phyloP scores from a whole-genome alignment of 2,888 invertebrate genomes.

The Melanostoma mellinum region DNA sequence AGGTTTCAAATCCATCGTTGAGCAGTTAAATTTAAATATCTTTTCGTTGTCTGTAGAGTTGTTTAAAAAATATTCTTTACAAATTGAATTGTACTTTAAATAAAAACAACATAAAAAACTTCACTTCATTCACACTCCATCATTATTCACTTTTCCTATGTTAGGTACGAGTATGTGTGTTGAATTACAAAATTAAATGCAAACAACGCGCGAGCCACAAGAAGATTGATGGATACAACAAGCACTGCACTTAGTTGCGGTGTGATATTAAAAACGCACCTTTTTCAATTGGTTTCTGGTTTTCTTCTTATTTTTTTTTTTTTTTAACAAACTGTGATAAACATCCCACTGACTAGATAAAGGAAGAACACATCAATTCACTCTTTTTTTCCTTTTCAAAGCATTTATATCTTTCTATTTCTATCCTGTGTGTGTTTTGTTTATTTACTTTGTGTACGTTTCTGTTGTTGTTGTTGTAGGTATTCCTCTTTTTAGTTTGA shows the following conservation, averaged over 20 bases:
- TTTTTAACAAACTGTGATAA: conserved; percentile 55
- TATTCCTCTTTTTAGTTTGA: conserved; percentile 27
- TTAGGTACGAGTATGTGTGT: conserved; percentile 7
- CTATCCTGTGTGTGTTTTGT: conserved; percentile 39
- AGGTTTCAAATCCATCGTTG: conserved; percentile 58
- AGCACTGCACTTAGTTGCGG: conserved; percentile 50
- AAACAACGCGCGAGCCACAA: conserved; percentile 14
- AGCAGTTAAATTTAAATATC: conserved; percentile 18
- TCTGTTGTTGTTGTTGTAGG: neutral
- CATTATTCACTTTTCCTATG: conserved; percentile 11
- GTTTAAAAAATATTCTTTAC: conserved; percentile 6
- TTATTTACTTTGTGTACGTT: conserved; percentile 61
- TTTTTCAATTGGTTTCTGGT: conserved; percentile 45
- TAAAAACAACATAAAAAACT: conserved; percentile 16
- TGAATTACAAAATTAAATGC: conserved; percentile 8
- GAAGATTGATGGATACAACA: conserved; percentile 52
- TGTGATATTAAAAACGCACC: conserved; percentile 52
- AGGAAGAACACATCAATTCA: conserved; percentile 67
- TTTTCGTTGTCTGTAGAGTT: neutral
- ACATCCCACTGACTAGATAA: conserved; percentile 60
- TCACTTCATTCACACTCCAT: conserved; percentile 48
- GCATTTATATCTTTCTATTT: conserved; percentile 20
- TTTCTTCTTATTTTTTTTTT: conserved; percentile 8
- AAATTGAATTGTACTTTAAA: conserved; percentile 19
- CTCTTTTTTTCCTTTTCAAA: conserved; percentile 58